These are phyloP conservation scores for Timema podura DNA, from an alignment of 2,888 invertebrate genomes.

Conservation along the genomic window DNA sequence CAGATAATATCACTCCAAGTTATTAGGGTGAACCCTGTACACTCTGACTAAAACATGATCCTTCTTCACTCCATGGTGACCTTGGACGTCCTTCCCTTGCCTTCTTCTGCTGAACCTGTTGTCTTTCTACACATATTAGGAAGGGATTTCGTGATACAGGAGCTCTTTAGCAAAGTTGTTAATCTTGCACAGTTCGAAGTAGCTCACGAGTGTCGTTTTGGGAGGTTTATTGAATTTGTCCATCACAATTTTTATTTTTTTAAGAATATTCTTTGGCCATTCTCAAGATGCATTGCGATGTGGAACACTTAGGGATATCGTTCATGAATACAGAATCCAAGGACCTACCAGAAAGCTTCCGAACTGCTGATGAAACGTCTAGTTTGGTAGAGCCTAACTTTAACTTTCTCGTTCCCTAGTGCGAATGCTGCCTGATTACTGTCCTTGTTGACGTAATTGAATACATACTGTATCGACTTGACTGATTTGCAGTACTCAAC, in stretches of 20 bases:
- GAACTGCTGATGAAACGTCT: constrained; percentile 32
- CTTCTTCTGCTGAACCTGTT: no score
- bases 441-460: constrained; percentile 36
- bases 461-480: constrained; percentile 18
- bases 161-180: no score
- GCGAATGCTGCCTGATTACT: constrained; percentile 27
- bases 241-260: no score
- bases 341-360: constrained; percentile 33
- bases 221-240: constrained; percentile 29
- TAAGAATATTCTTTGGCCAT: constrained; percentile 31
- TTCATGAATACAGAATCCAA: constrained; percentile 23
- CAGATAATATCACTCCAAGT: no score
- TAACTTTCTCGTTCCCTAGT: constrained; percentile 28
- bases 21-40: no score
- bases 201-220: constrained; percentile 38
- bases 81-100: constrained; percentile 27
- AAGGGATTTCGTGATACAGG: no score
- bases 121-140: no score
- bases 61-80: no score
- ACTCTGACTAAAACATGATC: no score
- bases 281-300: constrained; percentile 25
- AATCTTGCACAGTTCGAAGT: no score
- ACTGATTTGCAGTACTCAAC: constrained; percentile 27
- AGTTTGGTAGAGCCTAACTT: constrained; percentile 32
- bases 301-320: constrained; percentile 12